These are phyloP conservation scores for Lacerta agilis DNA, from an alignment of 2,797 vertebrate genomes.

Conservation along the genomic window DNA sequence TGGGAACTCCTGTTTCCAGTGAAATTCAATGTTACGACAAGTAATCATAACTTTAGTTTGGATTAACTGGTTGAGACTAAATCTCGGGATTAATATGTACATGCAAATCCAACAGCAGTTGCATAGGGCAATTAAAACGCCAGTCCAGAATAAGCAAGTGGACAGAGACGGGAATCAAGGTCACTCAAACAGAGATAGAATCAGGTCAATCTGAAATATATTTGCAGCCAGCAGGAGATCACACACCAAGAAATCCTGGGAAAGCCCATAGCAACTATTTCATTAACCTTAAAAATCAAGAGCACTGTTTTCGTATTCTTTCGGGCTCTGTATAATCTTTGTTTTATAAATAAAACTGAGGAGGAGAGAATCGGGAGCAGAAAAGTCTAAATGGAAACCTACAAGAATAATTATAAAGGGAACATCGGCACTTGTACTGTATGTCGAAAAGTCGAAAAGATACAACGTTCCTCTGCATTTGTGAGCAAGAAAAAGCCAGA, in stretches of 20 bases:
- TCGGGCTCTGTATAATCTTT: too few species aligned
- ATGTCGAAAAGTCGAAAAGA: background rate
- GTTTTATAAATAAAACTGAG: too few species aligned
- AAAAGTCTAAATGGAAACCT: background rate
- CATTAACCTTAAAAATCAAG: background rate
- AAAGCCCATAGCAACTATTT: background rate
- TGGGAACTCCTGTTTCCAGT: background rate
- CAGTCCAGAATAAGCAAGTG: background rate
- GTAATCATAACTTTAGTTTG: background rate
- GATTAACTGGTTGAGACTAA: background rate
- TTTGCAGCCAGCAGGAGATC: background rate
- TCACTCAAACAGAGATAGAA: background rate
- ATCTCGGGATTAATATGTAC: background rate
- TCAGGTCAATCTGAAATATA: background rate
- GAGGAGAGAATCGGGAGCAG: too few species aligned
- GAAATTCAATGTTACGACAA: background rate
- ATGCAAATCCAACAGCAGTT: constrained; percentile 36
- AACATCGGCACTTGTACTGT: background rate
- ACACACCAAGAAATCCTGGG: background rate
- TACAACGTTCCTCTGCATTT: background rate
- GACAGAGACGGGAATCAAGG: background rate
- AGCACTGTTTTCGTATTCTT: too few species aligned
- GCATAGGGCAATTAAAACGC: constrained; percentile 50
- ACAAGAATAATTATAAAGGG: background rate
- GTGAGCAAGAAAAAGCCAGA: background rate